Base-by-base conservation (phyloP, 2,113 vertebrate species). In the Vombatus ursinus region DNA sequence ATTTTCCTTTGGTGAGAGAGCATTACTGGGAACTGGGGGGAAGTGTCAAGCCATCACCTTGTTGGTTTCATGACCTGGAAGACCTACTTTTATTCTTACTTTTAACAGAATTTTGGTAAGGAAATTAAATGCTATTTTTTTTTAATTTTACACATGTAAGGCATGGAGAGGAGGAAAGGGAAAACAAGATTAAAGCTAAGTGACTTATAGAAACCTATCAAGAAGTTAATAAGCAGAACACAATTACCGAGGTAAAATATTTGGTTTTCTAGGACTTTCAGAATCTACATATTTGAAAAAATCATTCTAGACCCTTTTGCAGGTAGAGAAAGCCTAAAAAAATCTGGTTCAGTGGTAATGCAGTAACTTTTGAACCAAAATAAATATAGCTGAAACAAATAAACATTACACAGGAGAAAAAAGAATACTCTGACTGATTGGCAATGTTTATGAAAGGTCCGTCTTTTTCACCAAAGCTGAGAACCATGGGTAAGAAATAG, bases 91-190 rank as follows among this genome's bases (percentile, higher is more conserved):
- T 53, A 95, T 96, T 93, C 68, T 95, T 96, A 91, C 48, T 90
- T 96, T 90, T 94, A 93, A 97, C 50, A 89, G 3, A 8, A 94
- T 19, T 23, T 77, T 49, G 68, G 77, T 96, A 47, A 95, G 68
- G 90, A 95, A 96, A 97, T 22, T 89, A 97, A 94, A 49, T 68
- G 23, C 0, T 95, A 93, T 23, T 4, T 50, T 4, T 50, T 95
- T 89, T 96, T 16, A 16, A 92, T 91, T 94, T 50, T 54, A 95
- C 44, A 91, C 2, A 91, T 90, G n/a, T 31, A 89, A 89, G 53
- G 25, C 24, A 8, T 8, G 8, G 53, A 54, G 53, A 54, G 23
- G 16, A 54, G 53, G 53, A 89, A 22, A 47, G 61, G 28, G 31
- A 37, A 96, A 92, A 47, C 14, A 44, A 92, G 7, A 77, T 54